Evolutionary conservation across 2,888 invertebrate genomes (phyloP), one percentile per base, ranked within the genome.

Genomic region (Linnaemya tessellans): DNA sequence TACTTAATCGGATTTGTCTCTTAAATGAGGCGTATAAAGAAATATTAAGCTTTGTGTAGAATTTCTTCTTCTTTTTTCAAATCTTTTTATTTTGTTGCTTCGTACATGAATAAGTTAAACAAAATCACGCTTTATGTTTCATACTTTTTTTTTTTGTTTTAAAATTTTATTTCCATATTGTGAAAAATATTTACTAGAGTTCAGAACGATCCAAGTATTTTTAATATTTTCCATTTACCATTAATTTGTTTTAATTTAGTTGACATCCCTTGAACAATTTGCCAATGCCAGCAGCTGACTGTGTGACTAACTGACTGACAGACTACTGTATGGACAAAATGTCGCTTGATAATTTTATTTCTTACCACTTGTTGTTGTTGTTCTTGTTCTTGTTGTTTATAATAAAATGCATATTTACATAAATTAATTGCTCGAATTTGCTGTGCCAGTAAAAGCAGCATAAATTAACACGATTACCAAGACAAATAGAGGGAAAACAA

Each of bases 1-100:
- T 82, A 85, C 85, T 79, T 85, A 85, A 85, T 85, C 85, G 85
- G 85, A 85, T 85, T 85, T 85, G 85, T 85, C 85, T 85, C 82
- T 70, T 82, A 85, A 85, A 85, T 85, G 85, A 75, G 85, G 82
- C 82, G 85, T 85, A 79, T 85, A 70, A 85, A 85, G 82, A 85
- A 79, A 70, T 85, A 82, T 85, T 85, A 85, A 79, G 85, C 70
- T 82, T 85, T 79, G 78, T 84, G 60, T 80, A 64, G n/a, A 9
- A 3, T 38, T 38, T 43, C 49, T 38, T 30, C 38, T 68, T 56
- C 35, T 64, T 70, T n/a, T 10, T 62, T 41, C n/a, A 46, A 70
- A 30, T 64, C 25, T 25, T n/a, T 56, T 65, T 46, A 30, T 30
- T 30, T 30, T 60, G 35, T 25, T 58, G 8, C 18, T 71, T n/a